Evolutionary conservation across 2,797 vertebrate genomes (phyloP).

Genomic region (Synanceia verrucosa): DNA sequence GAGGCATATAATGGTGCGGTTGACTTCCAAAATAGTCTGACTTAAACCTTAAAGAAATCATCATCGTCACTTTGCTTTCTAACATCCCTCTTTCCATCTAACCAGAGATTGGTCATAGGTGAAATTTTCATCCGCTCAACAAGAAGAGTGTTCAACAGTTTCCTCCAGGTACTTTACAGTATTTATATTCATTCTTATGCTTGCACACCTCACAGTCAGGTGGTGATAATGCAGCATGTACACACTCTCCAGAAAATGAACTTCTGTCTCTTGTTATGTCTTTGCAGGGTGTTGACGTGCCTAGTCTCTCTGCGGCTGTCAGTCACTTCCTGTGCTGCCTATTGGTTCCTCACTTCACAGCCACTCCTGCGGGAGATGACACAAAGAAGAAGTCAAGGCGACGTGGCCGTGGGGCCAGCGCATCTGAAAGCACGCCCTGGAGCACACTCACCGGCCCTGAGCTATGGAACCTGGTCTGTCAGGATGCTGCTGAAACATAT

Average conservation of each 20-base stretch:
- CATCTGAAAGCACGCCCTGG: conserved; percentile 66
- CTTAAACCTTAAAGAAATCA: not conserved
- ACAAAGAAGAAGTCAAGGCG: conserved; percentile 81
- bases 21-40: not conserved
- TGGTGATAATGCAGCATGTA: not conserved
- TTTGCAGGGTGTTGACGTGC: conserved; percentile 82
- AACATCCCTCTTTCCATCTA: conserved; percentile 5
- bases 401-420: conserved; percentile 73
- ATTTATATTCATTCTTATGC: not conserved
- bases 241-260: not conserved
- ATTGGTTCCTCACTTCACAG: conserved; percentile 77
- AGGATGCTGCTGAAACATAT: conserved; percentile 83
- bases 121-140: conserved; percentile 84
- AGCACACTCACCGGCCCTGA: conserved; percentile 75
- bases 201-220: not conserved
- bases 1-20: conserved; percentile 83
- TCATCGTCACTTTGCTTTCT: not conserved
- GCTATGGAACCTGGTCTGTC: conserved; percentile 84
- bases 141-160: conserved; percentile 81
- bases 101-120: conserved; percentile 75
- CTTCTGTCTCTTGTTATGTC: conserved; percentile 26
- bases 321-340: conserved; percentile 88
- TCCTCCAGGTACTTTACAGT: conserved; percentile 79
- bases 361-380: conserved; percentile 69
- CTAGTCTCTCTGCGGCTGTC: conserved; percentile 81